Evolutionary conservation across 2,113 vertebrate genomes (phyloP).

Genomic region (Cyprinus carpio): DNA sequence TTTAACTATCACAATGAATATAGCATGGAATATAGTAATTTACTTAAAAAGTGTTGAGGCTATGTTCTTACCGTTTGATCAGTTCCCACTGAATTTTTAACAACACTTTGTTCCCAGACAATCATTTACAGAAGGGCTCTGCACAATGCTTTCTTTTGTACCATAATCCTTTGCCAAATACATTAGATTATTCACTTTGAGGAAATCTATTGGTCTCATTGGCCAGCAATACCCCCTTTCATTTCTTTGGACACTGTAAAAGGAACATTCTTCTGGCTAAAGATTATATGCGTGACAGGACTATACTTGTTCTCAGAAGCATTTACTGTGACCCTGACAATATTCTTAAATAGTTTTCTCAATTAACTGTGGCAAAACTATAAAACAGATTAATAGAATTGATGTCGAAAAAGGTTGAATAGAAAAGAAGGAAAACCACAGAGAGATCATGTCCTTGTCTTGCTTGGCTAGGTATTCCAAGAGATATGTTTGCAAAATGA

Average conservation of each 20-base stretch:
- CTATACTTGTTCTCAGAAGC: constrained; percentile 12
- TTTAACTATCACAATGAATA: constrained; percentile 75
- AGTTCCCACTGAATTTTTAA: neutral
- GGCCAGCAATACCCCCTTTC: neutral
- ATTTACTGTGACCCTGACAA: constrained; percentile 2
- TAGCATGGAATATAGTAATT: constrained; percentile 65
- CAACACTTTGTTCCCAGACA: constrained; percentile 8
- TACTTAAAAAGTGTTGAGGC: constrained; percentile 62
- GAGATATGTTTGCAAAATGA: constrained; percentile 36
- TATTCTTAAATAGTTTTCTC: neutral
- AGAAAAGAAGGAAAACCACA: constrained; percentile 13
- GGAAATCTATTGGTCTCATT: constrained; percentile 5
- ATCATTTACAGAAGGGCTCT: constrained; percentile 22
- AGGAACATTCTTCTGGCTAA: neutral
- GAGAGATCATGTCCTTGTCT: neutral
- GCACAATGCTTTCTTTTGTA: constrained; percentile 9
- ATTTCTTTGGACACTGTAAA: constrained; percentile 23
- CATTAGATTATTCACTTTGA: constrained; percentile 10
- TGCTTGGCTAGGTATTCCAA: constrained; percentile 36
- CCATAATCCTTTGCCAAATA: neutral
- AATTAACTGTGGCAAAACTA: constrained; percentile 18
- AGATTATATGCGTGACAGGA: constrained; percentile 8
- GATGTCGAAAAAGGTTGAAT: constrained; percentile 12
- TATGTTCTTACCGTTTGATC: constrained; percentile 65
- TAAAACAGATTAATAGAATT: neutral